Evolutionary conservation across 2,888 invertebrate species (phyloP).

Genomic region (Rhabditoides inermis): DNA sequence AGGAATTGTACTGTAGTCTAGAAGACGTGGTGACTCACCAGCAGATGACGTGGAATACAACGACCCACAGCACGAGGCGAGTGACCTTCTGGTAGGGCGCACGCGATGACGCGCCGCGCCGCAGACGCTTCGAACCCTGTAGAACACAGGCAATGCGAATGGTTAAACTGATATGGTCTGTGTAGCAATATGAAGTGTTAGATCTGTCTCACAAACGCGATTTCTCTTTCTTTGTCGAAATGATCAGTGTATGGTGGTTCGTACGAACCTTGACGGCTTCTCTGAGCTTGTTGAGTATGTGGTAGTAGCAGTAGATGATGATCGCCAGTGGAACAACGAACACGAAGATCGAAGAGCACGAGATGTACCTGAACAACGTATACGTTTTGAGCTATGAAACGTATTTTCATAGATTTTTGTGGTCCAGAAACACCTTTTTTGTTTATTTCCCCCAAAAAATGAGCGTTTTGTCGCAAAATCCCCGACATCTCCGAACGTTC

Average conservation of each 20-base stretch:
- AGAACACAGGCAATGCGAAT: too few species aligned
- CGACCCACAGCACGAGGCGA: constrained; percentile 48
- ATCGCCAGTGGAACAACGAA: constrained; percentile 46
- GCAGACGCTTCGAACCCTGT: constrained; percentile 38
- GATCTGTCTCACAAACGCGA: too few species aligned
- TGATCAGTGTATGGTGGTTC: too few species aligned
- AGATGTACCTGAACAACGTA: constrained; percentile 41
- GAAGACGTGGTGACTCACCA: constrained; percentile 25
- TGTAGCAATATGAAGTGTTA: too few species aligned
- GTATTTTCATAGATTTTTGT: neutral
- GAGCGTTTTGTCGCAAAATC: too few species aligned
- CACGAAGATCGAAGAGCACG: constrained; percentile 43
- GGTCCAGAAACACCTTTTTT: too few species aligned
- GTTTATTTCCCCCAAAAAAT: too few species aligned
- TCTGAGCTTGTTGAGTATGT: constrained; percentile 46
- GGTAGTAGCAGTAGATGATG: constrained; percentile 48
- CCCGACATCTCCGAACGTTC: too few species aligned
- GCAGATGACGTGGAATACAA: constrained; percentile 48
- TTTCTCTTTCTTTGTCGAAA: too few species aligned
- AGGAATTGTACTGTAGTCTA: too few species aligned
- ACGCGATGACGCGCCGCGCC: constrained; percentile 29
- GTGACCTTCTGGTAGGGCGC: constrained; percentile 51
- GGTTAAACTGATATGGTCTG: too few species aligned
- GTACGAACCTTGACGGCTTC: constrained; percentile 40
- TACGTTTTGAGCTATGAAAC: neutral